phyloP scores from a whole-genome alignment of 2,113 vertebrate species.

The Megaceryle maxima region DNA sequence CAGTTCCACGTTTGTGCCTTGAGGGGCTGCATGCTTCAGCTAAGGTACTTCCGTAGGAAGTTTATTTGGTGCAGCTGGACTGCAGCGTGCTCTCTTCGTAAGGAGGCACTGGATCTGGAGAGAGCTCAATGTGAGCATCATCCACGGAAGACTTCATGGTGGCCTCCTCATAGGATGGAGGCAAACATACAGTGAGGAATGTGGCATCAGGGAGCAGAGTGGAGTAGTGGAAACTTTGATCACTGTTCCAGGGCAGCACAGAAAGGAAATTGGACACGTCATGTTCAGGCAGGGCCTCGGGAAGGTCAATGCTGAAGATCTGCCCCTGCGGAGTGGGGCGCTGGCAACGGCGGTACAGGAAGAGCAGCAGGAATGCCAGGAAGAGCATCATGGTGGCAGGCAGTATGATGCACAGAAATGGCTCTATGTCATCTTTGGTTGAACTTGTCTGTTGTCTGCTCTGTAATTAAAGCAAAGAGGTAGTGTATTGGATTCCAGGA shows the following conservation, averaged over 20 bases:
- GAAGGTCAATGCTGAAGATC: conserved; percentile 81
- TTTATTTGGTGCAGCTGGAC: background rate
- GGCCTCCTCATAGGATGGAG: conserved; percentile 86
- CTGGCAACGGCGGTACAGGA: conserved; percentile 77
- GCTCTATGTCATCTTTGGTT: conserved; percentile 73
- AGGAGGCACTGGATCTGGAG: conserved; percentile 41
- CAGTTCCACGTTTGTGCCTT: background rate
- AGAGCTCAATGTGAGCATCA: conserved; percentile 68
- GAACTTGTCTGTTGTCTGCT: conserved; percentile 74
- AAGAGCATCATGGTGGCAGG: conserved; percentile 80
- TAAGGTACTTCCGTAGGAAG: background rate
- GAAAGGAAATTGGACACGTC: conserved; percentile 61
- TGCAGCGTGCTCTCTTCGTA: conserved; percentile 34
- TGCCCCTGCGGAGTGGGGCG: conserved; percentile 65
- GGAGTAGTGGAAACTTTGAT: conserved; percentile 69
- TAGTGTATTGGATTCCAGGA: background rate
- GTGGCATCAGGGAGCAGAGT: conserved; percentile 69
- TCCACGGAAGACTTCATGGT: conserved; percentile 72
- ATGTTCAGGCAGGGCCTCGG: conserved; percentile 48
- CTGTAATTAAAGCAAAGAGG: conserved; percentile 64
- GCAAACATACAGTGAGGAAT: conserved; percentile 75
- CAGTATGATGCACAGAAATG: conserved; percentile 83
- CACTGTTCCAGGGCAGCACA: conserved; percentile 33
- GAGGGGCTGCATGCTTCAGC: background rate
- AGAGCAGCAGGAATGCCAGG: conserved; percentile 79